Conservation (phyloP, 2,797 vertebrate genomes). For the Spea hammondii region DNA sequence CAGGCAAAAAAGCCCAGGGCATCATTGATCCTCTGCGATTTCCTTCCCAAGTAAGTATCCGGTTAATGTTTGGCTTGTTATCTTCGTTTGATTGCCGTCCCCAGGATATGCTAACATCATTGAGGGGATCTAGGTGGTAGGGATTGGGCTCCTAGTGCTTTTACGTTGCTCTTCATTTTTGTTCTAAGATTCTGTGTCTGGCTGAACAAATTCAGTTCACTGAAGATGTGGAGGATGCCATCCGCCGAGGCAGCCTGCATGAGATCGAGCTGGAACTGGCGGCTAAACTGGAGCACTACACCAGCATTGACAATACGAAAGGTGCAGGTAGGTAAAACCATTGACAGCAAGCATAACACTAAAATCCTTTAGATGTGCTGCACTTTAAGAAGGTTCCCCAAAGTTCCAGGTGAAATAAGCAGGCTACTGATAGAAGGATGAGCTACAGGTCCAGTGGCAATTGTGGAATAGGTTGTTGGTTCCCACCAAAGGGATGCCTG, state of each 20-base stretch:
- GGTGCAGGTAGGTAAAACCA: conserved; percentile 67
- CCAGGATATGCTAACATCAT: no score
- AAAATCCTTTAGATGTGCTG: no score
- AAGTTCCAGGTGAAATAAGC: no score
- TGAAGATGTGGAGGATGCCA: conserved; percentile 87
- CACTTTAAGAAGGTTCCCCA: no score
- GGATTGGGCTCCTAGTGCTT: background rate
- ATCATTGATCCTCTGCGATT: conserved; percentile 83
- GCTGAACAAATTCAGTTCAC: conserved; percentile 97
- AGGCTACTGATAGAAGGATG: no score
- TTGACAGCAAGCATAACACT: no score
- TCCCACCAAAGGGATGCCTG: no score
- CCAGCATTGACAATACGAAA: conserved; percentile 73
- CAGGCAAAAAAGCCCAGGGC: conserved; percentile 74
- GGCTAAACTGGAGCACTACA: conserved; percentile 89
- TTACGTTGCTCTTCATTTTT: background rate
- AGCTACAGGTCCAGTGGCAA: no score
- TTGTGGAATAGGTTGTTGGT: no score
- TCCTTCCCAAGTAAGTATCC: conserved; percentile 85
- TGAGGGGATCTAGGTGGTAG: no score
- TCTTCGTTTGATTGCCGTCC: no score
- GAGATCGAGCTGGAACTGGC: conserved; percentile 82
- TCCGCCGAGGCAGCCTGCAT: conserved; percentile 79
- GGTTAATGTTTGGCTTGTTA: background rate
- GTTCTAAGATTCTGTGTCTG: conserved; percentile 83